phyloP scores from a whole-genome alignment of 1,140 invertebrate genomes.

The Coenobita brevimanus region DNA sequence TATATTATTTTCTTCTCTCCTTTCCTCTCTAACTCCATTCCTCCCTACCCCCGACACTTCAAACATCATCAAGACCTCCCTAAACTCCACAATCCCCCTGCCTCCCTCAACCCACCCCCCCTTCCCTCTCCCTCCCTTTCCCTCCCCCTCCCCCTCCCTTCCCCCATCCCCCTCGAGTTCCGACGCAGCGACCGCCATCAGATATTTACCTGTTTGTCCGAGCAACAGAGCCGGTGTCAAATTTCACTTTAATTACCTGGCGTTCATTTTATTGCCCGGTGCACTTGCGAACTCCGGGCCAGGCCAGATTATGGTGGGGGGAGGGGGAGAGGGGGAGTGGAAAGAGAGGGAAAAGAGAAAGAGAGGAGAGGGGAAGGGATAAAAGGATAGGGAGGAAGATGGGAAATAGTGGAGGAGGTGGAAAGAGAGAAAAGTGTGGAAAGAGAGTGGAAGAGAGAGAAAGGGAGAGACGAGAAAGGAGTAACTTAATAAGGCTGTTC shows the following conservation, averaged over 20 bases:
- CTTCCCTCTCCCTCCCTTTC: neutral
- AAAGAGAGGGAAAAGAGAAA: too few relatives aligned
- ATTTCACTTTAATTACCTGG: slow-evolving; percentile 61
- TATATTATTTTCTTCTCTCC: neutral
- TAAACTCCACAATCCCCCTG: neutral
- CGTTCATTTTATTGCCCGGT: slow-evolving; percentile 48
- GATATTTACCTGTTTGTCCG: slow-evolving; percentile 54
- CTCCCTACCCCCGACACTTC: neutral
- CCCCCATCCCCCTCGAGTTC: neutral
- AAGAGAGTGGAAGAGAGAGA: too few relatives aligned
- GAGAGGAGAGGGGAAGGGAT: too few relatives aligned
- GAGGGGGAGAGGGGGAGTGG: too few relatives aligned
- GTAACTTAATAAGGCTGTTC: too few relatives aligned
- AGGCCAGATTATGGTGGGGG: too few relatives aligned
- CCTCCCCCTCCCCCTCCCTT: neutral
- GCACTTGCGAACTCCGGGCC: neutral
- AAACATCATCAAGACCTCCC: neutral
- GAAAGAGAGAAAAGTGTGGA: neutral
- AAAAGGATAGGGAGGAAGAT: too few relatives aligned
- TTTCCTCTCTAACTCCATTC: neutral
- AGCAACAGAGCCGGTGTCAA: slow-evolving; percentile 56
- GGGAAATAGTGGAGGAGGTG: neutral
- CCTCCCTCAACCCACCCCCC: neutral
- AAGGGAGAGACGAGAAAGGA: too few relatives aligned
- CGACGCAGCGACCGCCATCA: slow-evolving; percentile 6